Evolutionary conservation across 2,797 vertebrate species (phyloP).

Genomic region (Acipenser ruthenus): DNA sequence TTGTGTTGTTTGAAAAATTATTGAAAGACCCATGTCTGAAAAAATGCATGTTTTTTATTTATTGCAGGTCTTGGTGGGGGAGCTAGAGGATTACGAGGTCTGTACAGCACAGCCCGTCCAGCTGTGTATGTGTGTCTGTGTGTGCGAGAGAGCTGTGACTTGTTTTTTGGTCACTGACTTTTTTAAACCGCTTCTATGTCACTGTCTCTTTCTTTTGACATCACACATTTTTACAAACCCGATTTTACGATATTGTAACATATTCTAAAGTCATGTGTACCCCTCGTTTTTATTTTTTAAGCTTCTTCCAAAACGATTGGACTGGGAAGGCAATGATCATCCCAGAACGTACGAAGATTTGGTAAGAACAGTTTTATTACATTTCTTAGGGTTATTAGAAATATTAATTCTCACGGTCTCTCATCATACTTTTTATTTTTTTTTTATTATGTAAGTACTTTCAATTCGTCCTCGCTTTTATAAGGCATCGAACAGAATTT

Average conservation of each 20-base stretch:
- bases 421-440: too few species aligned
- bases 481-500: too few species aligned
- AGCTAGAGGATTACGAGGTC: conserved; percentile 90
- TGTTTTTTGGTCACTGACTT: conserved; percentile 34
- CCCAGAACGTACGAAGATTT: conserved; percentile 84
- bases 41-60: conserved; percentile 17
- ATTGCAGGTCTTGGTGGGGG: conserved; percentile 77
- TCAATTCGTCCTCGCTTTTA: too few species aligned
- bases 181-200: conserved; percentile 25
- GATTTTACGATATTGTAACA: conserved; percentile 22
- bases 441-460: too few species aligned
- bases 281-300: conserved; percentile 34
- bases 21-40: conserved; percentile 17
- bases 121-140: too few species aligned
- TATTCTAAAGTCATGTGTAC: conserved; percentile 10
- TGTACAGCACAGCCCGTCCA: conserved; percentile 38
- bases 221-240: conserved; percentile 32
- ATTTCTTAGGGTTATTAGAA: conserved; percentile 20
- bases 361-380: conserved; percentile 61
- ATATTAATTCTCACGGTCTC: conserved; percentile 19
- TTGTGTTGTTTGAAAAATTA: background rate
- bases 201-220: conserved; percentile 46
- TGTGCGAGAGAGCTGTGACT: conserved; percentile 4
- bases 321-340: conserved; percentile 92
- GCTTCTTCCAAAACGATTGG: conserved; percentile 87